Base-by-base conservation (phyloP, 2,797 vertebrate genomes). In the Fistularia tabacaria region DNA sequence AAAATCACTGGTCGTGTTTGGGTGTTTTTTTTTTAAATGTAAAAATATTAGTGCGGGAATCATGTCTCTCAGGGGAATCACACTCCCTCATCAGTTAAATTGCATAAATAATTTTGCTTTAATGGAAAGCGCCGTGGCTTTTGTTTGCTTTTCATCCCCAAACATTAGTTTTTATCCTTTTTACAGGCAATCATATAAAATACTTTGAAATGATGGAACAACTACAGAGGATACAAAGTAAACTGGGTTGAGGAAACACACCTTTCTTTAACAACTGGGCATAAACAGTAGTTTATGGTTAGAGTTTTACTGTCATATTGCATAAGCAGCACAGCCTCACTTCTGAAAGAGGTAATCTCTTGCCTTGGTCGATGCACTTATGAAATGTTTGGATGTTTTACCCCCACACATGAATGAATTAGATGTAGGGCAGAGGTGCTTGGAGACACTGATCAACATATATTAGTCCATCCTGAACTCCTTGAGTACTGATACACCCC, bases 211-310 rank as follows among this genome's bases (percentile, higher is more conserved):
- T 54, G 69, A 82, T 68, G 71, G 57, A 72, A 55, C 57, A 72
- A 62, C 64, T 62, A 57, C 68, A 86, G 70, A 81, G 66, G 70
- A 69, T 49, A 9, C 37, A 73, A 68, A 73, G 77, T 88, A 82
- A 87, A 86, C 43, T 11, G 38, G 37, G 61, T 57, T 72, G 58
- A 73, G 80, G 76, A 84, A 87, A 90, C 90, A 84, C 88, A 87
- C 90, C 90, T 90, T 82, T 51, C 60, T 85, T 90, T 91, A 90
- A 91, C 74, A 66, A 79, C 84, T 7, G 37, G 51, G 72, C 72
- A 88, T 91, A 89, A 91, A 91, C 89, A 89, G 89, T 91, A 90
- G 88, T 91, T 92, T 91, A 91, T 87, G 84, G 79, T 71, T 67
- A 46, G 48, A 51, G 54, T 76, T 84, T 84, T 86, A 82, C 74